Conservation (phyloP, 2,797 vertebrate species). For the Myiotriccus ornatus region DNA sequence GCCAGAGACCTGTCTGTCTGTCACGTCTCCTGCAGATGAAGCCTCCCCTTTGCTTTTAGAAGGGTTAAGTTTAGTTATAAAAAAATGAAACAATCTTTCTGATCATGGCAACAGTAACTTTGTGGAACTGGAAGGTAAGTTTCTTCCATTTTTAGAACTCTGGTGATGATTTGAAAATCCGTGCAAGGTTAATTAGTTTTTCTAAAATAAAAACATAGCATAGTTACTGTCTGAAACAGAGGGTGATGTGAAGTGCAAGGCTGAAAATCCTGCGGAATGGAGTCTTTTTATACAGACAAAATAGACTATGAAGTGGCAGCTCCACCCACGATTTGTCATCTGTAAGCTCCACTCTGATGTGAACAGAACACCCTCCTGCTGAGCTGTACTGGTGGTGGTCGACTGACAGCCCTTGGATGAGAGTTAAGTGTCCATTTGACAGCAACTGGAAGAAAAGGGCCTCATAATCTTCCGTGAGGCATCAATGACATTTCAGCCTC, state of each 20-base stretch:
- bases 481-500: not conserved
- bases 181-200: not conserved
- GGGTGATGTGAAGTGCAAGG: not conserved
- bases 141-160: not conserved
- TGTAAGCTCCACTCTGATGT: not conserved
- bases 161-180: not conserved
- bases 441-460: not conserved
- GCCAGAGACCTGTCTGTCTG: not conserved
- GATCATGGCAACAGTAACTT: not conserved
- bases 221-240: not conserved
- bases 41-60: not conserved
- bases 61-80: not conserved
- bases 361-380: not conserved
- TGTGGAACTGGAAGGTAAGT: not conserved
- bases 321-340: not conserved
- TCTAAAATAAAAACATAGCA: not conserved
- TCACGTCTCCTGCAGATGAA: not conserved
- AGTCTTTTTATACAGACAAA: not conserved
- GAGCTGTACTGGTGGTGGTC: not conserved
- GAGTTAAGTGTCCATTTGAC: not conserved
- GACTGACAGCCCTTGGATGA: not conserved
- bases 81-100: not conserved
- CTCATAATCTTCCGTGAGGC: not conserved
- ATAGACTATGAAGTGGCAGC: not conserved
- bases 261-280: not conserved